phyloP scores from a whole-genome alignment of 2,888 invertebrate genomes.

The Leptopilina myrica region DNA sequence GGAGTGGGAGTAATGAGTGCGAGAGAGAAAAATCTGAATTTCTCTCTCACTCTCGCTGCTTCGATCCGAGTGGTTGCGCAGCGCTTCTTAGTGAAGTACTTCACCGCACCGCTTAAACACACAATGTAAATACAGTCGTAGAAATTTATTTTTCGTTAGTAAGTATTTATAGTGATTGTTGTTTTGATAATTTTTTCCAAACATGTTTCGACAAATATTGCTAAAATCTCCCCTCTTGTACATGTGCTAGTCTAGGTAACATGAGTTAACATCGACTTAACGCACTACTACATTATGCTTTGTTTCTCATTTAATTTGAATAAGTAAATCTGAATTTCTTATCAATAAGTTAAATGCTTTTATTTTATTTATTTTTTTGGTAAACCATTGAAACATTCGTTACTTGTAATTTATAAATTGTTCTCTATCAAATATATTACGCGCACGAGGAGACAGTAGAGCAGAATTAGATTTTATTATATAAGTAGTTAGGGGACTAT shows the following conservation, averaged over 20 bases:
- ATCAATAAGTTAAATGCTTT: constrained; percentile 33
- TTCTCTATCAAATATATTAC: constrained; percentile 49
- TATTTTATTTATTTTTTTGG: background rate
- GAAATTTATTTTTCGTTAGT: constrained; percentile 2
- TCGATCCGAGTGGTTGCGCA: no score
- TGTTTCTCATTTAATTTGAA: constrained; percentile 57
- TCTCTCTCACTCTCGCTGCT: no score
- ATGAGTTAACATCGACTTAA: constrained; percentile 62
- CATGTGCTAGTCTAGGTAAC: constrained; percentile 45
- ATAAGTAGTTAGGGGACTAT: background rate
- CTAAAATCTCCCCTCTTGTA: constrained; percentile 33
- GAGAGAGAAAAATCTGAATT: no score
- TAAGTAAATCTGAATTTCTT: constrained; percentile 48
- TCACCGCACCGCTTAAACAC: no score
- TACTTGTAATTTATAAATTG: constrained; percentile 48
- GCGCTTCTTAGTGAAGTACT: no score
- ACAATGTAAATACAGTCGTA: no score
- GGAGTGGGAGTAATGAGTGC: no score
- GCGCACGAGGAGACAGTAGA: constrained; percentile 13
- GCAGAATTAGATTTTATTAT: constrained; percentile 6
- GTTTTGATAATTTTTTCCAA: constrained; percentile 12
- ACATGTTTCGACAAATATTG: background rate
- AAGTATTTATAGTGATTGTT: constrained; percentile 2
- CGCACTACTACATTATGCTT: constrained; percentile 56
- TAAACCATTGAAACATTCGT: constrained; percentile 49